These are phyloP conservation scores for Andrena chrysosceles DNA, from an alignment of 2,888 invertebrate species.

Conservation along the genomic window DNA sequence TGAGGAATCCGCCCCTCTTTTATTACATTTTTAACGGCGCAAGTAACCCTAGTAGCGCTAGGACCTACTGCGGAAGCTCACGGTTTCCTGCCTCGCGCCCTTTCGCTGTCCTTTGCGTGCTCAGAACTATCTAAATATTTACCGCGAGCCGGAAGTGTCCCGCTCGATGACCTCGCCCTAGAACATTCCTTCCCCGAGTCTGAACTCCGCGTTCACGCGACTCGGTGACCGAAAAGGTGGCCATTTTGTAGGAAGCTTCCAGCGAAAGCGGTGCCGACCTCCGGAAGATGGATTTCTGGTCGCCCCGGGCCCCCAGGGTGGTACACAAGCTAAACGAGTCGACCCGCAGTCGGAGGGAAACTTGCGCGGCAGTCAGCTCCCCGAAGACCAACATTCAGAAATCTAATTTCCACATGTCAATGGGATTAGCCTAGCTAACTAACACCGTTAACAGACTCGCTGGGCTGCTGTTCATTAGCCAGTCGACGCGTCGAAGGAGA, in stretches of 20 bases:
- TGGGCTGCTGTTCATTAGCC: slow-evolving; percentile 60
- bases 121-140: slow-evolving; percentile 44
- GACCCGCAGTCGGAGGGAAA: background rate
- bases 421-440: slow-evolving; percentile 52
- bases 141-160: slow-evolving; percentile 9
- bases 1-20: background rate
- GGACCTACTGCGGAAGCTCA: slow-evolving; percentile 2
- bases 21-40: slow-evolving; percentile 16
- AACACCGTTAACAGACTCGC: slow-evolving; percentile 63
- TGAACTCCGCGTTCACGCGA: background rate
- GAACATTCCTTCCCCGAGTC: background rate
- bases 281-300: background rate
- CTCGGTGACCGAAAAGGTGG: background rate
- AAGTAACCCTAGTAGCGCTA: background rate
- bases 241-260: background rate
- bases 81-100: slow-evolving; percentile 9
- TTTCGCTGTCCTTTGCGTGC: slow-evolving; percentile 13
- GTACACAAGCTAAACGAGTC: slow-evolving; percentile 13
- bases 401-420: slow-evolving; percentile 56
- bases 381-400: slow-evolving; percentile 23
- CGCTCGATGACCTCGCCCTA: slow-evolving; percentile 4
- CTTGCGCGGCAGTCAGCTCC: slow-evolving; percentile 4
- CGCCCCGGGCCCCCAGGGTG: background rate
- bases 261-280: background rate
- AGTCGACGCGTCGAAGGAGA: slow-evolving; percentile 49